These are phyloP conservation scores for Megathymus violae DNA, from an alignment of 1,140 invertebrate genomes.

Conservation along the genomic window DNA sequence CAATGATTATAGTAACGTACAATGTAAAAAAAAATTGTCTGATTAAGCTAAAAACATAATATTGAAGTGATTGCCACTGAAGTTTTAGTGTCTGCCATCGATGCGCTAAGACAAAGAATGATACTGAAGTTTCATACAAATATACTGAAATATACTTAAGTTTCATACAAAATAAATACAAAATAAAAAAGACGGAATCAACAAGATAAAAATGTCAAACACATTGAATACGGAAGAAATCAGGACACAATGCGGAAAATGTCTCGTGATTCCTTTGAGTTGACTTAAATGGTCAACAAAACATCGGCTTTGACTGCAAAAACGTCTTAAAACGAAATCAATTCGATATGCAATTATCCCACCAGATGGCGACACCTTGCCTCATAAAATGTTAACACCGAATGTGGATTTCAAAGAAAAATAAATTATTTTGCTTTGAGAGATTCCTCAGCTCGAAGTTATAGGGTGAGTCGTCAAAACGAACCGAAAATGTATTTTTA, in stretches of 20 bases:
- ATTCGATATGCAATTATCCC: constrained; percentile 28
- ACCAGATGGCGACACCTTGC: constrained; percentile 44
- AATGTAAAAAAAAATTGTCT: no score
- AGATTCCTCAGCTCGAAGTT: constrained; percentile 21
- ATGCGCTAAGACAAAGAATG: no score
- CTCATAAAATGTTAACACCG: constrained; percentile 33
- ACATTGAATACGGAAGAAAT: no score
- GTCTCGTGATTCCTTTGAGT: constrained; percentile 12
- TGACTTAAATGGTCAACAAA: constrained; percentile 25
- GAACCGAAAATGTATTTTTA: constrained; percentile 56
- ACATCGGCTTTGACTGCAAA: constrained; percentile 19
- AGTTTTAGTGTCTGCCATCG: no score
- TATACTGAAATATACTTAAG: no score
- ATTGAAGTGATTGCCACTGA: no score
- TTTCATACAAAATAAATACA: not conserved
- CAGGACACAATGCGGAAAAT: constrained; percentile 17
- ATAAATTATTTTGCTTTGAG: constrained; percentile 18
- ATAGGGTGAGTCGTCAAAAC: constrained; percentile 40
- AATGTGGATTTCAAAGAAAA: constrained; percentile 36
- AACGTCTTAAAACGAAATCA: constrained; percentile 18
- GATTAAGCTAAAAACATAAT: no score
- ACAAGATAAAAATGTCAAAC: constrained; percentile 5
- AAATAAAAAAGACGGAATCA: not conserved
- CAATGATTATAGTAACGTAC: no score
- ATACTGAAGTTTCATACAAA: no score